phyloP scores from a whole-genome alignment of 2,113 vertebrate genomes.

The Cyprinus carpio region DNA sequence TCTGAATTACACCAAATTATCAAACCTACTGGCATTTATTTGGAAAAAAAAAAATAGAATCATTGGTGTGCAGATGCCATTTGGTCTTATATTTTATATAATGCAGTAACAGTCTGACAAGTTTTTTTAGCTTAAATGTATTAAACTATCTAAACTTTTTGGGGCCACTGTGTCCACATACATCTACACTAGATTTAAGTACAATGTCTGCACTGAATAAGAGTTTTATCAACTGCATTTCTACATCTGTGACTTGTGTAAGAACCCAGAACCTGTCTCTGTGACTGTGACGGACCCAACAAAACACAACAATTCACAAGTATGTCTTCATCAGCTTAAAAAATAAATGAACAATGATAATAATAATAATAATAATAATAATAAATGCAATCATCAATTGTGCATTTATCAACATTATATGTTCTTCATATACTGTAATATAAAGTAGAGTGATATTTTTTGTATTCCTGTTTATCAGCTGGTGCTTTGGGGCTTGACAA shows the following conservation, averaged over 20 bases:
- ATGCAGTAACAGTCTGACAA: neutral
- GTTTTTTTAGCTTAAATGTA: neutral
- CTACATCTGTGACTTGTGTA: neutral
- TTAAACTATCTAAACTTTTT: neutral
- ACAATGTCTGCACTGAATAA: neutral
- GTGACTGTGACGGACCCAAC: neutral
- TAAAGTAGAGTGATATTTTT: neutral
- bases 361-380: too few relatives aligned
- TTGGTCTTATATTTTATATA: neutral
- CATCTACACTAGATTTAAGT: neutral
- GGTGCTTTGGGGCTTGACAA: conserved; percentile 75
- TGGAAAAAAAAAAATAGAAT: neutral
- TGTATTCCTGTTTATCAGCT: conserved; percentile 62
- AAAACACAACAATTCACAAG: conserved; percentile 40
- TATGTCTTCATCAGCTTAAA: conserved; percentile 16
- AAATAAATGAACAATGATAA: neutral
- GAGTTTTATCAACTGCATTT: neutral
- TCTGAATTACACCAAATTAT: neutral
- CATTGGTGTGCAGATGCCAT: neutral
- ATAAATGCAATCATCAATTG: neutral
- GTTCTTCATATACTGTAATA: neutral
- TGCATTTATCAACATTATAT: neutral
- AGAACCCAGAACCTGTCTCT: conserved; percentile 38
- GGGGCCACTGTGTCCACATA: neutral
- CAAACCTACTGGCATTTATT: neutral